phyloP scores from a whole-genome alignment of 2,113 vertebrate genomes.

The Pelmatolapia mariae region DNA sequence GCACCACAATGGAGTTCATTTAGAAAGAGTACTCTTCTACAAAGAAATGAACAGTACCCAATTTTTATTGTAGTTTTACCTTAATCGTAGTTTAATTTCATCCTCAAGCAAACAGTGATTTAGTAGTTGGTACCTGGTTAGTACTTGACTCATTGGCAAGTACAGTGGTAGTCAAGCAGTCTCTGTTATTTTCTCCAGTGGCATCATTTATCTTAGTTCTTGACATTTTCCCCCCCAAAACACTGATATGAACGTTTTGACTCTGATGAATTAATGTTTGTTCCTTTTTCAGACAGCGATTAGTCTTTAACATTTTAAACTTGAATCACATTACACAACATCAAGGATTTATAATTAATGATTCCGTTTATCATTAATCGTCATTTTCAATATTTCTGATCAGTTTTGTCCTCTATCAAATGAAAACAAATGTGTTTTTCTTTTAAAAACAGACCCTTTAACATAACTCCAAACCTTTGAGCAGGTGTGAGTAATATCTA shows the following conservation, averaged over 20 bases:
- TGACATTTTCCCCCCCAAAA: background rate
- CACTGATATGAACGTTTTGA: background rate
- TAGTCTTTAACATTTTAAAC: background rate
- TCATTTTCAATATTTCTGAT: background rate
- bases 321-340: background rate
- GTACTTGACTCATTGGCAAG: background rate
- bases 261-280: background rate
- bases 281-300: background rate
- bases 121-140: background rate
- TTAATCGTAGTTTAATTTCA: background rate
- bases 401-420: background rate
- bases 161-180: background rate
- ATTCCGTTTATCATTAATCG: background rate
- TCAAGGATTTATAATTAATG: background rate
- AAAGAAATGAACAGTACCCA: background rate
- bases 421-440: background rate
- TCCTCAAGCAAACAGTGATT: accelerated
- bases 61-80: background rate
- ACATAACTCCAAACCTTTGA: background rate
- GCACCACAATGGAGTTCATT: background rate
- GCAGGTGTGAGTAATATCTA: background rate
- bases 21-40: background rate
- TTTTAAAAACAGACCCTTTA: background rate
- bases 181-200: background rate
- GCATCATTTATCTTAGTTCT: background rate